These are phyloP conservation scores for Phytoseiulus persimilis DNA, from an alignment of 2,888 invertebrate genomes.

Conservation along the genomic window DNA sequence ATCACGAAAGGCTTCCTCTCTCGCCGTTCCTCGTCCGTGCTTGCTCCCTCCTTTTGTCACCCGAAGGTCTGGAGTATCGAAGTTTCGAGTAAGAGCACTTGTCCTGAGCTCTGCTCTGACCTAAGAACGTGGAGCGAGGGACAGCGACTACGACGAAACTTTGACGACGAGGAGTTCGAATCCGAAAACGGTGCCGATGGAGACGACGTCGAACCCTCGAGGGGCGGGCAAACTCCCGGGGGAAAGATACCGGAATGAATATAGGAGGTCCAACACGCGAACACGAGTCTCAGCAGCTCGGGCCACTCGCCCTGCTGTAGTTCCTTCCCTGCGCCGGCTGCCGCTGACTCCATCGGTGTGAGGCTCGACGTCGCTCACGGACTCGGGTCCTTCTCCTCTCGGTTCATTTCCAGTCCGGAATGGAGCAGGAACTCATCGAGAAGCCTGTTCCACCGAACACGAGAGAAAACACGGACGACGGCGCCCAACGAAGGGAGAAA, in stretches of 20 bases:
- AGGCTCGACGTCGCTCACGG: neutral
- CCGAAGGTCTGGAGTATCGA: neutral
- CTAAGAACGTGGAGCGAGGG: neutral
- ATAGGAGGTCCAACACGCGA: neutral
- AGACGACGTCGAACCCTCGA: neutral
- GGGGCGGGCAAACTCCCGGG: neutral
- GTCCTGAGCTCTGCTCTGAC: neutral
- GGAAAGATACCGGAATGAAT: neutral
- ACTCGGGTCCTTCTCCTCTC: no score
- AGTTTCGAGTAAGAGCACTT: neutral
- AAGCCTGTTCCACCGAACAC: no score
- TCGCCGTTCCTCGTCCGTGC: neutral
- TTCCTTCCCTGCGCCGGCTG: no score
- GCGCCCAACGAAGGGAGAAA: no score
- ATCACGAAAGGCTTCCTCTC: neutral
- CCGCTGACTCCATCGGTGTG: neutral
- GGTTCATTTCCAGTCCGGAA: no score
- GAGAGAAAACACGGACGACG: no score
- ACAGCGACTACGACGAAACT: neutral
- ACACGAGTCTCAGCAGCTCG: neutral
- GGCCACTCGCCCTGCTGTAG: neutral
- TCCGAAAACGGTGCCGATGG: neutral
- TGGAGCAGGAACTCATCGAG: no score
- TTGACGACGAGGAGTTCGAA: neutral
- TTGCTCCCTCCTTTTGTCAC: no score